Conservation (phyloP, 2,888 invertebrate species). For the Epistrophella euchroma region DNA sequence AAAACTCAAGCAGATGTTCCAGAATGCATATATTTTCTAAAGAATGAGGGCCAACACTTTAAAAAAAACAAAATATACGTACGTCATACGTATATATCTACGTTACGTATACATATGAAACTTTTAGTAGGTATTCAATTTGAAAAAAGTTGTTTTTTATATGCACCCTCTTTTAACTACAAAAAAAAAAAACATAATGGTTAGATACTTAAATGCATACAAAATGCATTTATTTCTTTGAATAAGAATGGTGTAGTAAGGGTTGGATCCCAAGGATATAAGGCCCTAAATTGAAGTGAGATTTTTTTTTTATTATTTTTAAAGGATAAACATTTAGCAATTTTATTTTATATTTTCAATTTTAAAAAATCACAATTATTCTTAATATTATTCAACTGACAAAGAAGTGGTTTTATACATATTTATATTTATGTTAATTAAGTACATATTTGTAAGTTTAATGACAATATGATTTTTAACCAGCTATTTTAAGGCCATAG, state of each 20-base stretch:
- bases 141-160: constrained; percentile 3
- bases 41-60: constrained; percentile 36
- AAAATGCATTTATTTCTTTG: constrained; percentile 17
- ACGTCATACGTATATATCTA: background rate
- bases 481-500: too few relatives aligned
- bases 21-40: constrained; percentile 29
- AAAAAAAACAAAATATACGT: too few relatives aligned
- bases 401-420: too few relatives aligned
- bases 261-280: background rate
- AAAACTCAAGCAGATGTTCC: constrained; percentile 70
- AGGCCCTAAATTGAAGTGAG: background rate
- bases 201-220: constrained; percentile 34
- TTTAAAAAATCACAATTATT: too few relatives aligned
- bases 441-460: too few relatives aligned
- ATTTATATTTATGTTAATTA: too few relatives aligned
- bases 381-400: too few relatives aligned
- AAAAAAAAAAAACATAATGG: constrained; percentile 10
- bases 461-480: too few relatives aligned
- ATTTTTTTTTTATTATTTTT: too few relatives aligned
- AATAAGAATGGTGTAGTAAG: background rate
- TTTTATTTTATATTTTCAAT: too few relatives aligned
- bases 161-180: background rate
- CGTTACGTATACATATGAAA: background rate
- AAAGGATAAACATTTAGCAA: too few relatives aligned
- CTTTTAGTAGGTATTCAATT: constrained; percentile 11